Base-by-base conservation (phyloP, 2,113 vertebrate genomes). In the Clupea harengus region DNA sequence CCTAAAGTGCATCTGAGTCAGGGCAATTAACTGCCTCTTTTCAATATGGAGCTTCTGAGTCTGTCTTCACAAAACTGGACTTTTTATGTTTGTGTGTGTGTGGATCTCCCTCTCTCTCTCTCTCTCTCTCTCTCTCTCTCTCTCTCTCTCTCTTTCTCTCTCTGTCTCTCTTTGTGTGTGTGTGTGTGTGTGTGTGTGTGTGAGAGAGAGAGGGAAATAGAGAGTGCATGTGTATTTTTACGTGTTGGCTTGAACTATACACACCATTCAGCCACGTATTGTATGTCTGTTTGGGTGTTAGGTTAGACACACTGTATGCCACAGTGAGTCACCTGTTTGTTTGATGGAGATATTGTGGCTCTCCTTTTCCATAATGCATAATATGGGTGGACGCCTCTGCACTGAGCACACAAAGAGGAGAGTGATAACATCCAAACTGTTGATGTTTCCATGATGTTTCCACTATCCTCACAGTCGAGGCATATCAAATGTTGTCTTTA, bases 11-110 rank as follows among this genome's bases (percentile, higher is more conserved):
- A 54, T 89, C 87, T 90, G 90, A 90, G 87, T 89, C 89, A 89
- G 75, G 85, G 84, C 85, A 87, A 89, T 90, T 88, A 89, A 88
- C 83, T 81, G 72, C 86, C 87, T 89, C 84, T 85, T 90, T 86
- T 89, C 57, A 85, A 82, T 86, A 88, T 88, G 86, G 85, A 90
- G 89, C 85, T 83, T 88, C 87, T 90, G 85, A 82, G 72, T 86
- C 87, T 89, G 86, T 86, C 84, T 86, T 86, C 86, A 88, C 54
- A 83, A 84, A 50, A 67, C 84, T 84, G 67, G 83, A 60, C 54
- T 60, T 60, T 60, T 60, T 78, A 2, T 67, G 60, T 67, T 4
- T 67, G 60, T 25, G n/a, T n/a, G 6, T 67, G 60, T 67, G 60
- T 25, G 6, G 11, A 49, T 49, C 47, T 9, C 47, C 4, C 46